Evolutionary conservation across 2,888 invertebrate species (phyloP), one percentile per base, ranked within the genome.

Genomic region (Salpingus planirostris): DNA sequence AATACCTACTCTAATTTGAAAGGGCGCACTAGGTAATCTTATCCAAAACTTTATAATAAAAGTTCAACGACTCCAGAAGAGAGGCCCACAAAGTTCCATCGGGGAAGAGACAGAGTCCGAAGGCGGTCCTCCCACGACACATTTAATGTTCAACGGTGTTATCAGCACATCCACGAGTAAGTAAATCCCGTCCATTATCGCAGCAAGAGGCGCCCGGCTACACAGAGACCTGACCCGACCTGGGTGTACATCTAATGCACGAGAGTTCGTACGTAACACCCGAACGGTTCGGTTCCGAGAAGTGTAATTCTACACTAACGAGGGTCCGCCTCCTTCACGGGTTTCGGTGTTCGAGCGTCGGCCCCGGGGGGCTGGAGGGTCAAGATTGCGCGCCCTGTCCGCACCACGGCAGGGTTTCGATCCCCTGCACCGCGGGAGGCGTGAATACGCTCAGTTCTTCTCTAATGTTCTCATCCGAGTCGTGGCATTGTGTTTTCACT

Each of bases 311-410:
- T 23, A 38, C 31, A 33, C 33, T 36, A 42, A 42, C 42, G 33
- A 39, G 36, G 26, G 33, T 36, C 36, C 39, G 42, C 36, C 38
- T 34, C 26, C 34, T 35, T 35, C 31, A 24, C 38, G 26, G 36
- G 27, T 29, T 22, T 30, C 29, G 23, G 26, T 28, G 35, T 32
- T 31, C 24, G 29, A 28, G 24, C 33, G 27, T 33, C 25, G 27
- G 27, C 41, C 24, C 28, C 31, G 24, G 42, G 39, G 40, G 42
- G 39, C 29, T 32, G 23, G 36, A 40, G 42, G 44, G 42, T 41
- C 42, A 41, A 39, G 39, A 35, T 35, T 35, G 38, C 40, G n/a
- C n/a, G 28, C 40, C 42, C 37, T 44, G 44, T 44, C 44, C 42
- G 33, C 42, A 44, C 44, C 44, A 34, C 44, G 11, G 32, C 42